phyloP scores from a whole-genome alignment of 2,888 invertebrate species.

The Diplolepis rosae region DNA sequence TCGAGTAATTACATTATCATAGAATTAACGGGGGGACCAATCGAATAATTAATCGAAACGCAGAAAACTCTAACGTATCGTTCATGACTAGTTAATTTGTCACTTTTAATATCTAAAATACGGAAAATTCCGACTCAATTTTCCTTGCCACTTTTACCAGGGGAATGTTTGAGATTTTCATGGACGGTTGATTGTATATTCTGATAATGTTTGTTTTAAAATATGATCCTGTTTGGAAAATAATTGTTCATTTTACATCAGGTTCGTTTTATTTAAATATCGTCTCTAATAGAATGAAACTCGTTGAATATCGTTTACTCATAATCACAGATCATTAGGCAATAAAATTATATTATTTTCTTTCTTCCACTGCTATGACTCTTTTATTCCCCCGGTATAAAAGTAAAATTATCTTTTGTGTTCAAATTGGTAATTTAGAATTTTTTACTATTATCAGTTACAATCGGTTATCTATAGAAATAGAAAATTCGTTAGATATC shows the following conservation, averaged over 20 bases:
- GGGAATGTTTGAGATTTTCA: slow-evolving; percentile 45
- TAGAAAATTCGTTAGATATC: slow-evolving; percentile 27
- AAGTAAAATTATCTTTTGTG: slow-evolving; percentile 15
- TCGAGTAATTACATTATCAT: slow-evolving; percentile 57
- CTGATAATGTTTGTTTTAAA: slow-evolving; percentile 4
- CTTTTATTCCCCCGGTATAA: slow-evolving; percentile 19
- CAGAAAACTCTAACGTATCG: slow-evolving; percentile 58
- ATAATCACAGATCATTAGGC: slow-evolving; percentile 29
- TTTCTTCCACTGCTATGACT: slow-evolving; percentile 21
- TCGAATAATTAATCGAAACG: slow-evolving; percentile 52
- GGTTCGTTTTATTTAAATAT: slow-evolving; percentile 5
- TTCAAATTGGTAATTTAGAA: slow-evolving; percentile 35
- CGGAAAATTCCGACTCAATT: slow-evolving; percentile 33
- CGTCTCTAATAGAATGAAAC: slow-evolving; percentile 13
- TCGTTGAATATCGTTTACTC: slow-evolving; percentile 27
- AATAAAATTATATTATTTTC: slow-evolving; percentile 23
- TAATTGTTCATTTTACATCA: neutral
- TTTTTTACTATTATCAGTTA: slow-evolving; percentile 13
- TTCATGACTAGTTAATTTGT: slow-evolving; percentile 68
- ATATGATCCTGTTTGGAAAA: slow-evolving; percentile 15
- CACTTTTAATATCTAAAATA: slow-evolving; percentile 35
- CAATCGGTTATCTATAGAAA: neutral
- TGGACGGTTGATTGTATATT: slow-evolving; percentile 29
- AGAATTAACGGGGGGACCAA: slow-evolving; percentile 49
- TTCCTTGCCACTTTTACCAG: slow-evolving; percentile 37